Percentiles rank a stretch among this genome's conserved stretches.
Evolutionary conservation across 92 coral and sea anemone species (phyloP).

Genomic region (Parazoanthus darwini): DNA sequence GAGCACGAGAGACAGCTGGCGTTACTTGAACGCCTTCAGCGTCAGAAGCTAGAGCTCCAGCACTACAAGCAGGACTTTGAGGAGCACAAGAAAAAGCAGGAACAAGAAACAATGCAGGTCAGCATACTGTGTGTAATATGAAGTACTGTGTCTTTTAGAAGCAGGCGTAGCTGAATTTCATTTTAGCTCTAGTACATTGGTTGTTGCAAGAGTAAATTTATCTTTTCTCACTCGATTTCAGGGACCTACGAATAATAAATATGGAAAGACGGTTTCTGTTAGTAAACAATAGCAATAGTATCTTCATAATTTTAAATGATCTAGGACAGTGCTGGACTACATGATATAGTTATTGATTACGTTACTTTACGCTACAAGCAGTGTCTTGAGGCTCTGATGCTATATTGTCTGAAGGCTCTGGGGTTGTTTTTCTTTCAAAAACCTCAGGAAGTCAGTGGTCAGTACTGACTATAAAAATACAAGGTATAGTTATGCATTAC

Average conservation of each 20-base stretch:
- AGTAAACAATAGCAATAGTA: not conserved
- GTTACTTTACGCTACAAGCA: too few relatives aligned
- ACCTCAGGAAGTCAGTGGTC: too few relatives aligned
- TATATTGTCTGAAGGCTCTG: too few relatives aligned
- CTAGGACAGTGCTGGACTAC: too few relatives aligned
- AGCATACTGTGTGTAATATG: not conserved
- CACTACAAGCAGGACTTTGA: constrained; percentile 86
- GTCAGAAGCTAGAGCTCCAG: constrained; percentile 86
- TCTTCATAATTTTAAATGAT: too few relatives aligned
- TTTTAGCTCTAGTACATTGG: not conserved
- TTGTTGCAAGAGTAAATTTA: not conserved
- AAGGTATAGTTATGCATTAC: too few relatives aligned
- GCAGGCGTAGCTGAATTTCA: too few relatives aligned
- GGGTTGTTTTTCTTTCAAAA: too few relatives aligned
- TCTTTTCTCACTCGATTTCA: not conserved
- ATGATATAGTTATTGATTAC: too few relatives aligned
- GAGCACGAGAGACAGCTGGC: constrained; percentile 91
- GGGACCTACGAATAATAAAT: not conserved
- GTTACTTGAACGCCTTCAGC: constrained; percentile 81
- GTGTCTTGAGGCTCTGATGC: too few relatives aligned
- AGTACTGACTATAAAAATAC: too few relatives aligned
- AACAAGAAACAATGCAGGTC: constrained; percentile 70
- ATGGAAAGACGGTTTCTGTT: constrained; percentile 1
- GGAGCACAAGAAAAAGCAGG: constrained; percentile 62
- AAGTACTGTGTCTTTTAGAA: not conserved